phyloP scores from a whole-genome alignment of 2,888 invertebrate genomes.

The Eristalinus aeneus region DNA sequence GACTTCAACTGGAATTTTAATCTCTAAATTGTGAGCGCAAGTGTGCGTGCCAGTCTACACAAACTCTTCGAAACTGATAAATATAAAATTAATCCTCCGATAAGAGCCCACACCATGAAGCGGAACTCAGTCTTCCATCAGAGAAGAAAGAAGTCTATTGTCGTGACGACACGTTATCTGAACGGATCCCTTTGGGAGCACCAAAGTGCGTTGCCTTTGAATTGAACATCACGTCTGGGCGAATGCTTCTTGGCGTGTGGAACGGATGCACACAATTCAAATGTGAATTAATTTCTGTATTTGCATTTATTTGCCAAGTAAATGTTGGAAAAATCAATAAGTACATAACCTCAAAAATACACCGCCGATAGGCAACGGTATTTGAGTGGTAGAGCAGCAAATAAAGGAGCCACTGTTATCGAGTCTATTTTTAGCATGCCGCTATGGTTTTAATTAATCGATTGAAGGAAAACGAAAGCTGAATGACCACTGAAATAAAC shows the following conservation, averaged over 20 bases:
- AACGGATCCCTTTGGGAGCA: slow-evolving; percentile 15
- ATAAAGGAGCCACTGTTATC: slow-evolving; percentile 18
- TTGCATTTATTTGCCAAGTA: slow-evolving; percentile 36
- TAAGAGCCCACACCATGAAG: background rate
- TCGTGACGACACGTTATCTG: background rate
- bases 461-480: slow-evolving; percentile 29
- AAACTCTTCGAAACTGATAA: slow-evolving; percentile 10
- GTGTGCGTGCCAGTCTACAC: slow-evolving; percentile 24
- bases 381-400: background rate
- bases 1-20: background rate
- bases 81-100: slow-evolving; percentile 25
- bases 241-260: background rate
- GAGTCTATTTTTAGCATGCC: slow-evolving; percentile 49
- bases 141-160: slow-evolving; percentile 31
- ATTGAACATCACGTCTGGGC: background rate
- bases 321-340: slow-evolving; percentile 58
- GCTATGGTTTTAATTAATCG: slow-evolving; percentile 48
- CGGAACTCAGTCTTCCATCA: background rate
- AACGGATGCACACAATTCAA: slow-evolving; percentile 21
- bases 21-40: background rate
- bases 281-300: slow-evolving; percentile 43
- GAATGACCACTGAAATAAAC: slow-evolving; percentile 17
- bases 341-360: slow-evolving; percentile 12
- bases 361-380: background rate
- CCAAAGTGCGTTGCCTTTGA: slow-evolving; percentile 30